Conservation (phyloP, 2,113 vertebrate species). For the Albula glossodonta region DNA sequence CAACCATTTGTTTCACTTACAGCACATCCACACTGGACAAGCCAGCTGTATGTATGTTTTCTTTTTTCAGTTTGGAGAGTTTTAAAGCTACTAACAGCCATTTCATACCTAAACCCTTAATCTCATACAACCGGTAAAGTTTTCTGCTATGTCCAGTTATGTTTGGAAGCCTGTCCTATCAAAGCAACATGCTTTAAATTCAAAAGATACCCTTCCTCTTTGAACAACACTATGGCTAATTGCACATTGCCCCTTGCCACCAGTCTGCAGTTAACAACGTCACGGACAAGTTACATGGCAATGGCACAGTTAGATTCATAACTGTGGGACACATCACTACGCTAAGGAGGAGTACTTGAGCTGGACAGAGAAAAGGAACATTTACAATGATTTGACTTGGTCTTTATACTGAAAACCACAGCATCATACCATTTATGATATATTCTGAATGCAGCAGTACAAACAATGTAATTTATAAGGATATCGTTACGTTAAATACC, state of each 20-base stretch:
- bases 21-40: neutral
- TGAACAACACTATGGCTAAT: neutral
- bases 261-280: neutral
- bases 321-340: neutral
- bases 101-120: neutral
- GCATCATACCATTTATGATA: neutral
- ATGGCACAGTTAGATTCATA: neutral
- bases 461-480: neutral
- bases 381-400: neutral
- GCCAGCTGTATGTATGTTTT: neutral
- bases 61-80: neutral
- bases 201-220: neutral
- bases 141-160: neutral
- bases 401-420: neutral
- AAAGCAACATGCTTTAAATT: neutral
- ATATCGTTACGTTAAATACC: neutral
- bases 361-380: neutral
- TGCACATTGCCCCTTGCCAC: neutral
- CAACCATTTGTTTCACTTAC: neutral
- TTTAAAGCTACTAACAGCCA: neutral
- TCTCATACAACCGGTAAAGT: neutral
- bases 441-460: neutral
- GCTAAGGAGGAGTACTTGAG: neutral
- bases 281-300: neutral
- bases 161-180: neutral